Evolutionary conservation across 2,888 invertebrate species (phyloP).

Genomic region (Pecten maximus): DNA sequence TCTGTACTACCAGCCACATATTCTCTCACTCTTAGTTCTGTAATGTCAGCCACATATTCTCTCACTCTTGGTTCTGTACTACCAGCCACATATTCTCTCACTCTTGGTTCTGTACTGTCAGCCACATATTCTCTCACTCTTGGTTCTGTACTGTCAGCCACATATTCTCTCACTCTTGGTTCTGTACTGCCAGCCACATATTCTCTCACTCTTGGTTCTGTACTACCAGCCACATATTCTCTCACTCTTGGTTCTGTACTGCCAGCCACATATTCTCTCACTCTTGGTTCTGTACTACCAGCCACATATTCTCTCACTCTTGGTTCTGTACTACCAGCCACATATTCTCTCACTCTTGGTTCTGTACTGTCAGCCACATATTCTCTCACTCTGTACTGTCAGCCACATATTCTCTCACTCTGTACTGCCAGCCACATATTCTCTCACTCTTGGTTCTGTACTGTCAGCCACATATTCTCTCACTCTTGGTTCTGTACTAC

Average conservation of each 20-base stretch:
- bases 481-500: background rate
- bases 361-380: background rate
- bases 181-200: background rate
- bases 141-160: background rate
- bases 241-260: background rate
- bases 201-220: background rate
- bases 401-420: background rate
- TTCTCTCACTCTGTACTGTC: background rate
- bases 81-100: background rate
- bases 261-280: background rate
- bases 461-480: background rate
- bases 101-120: background rate
- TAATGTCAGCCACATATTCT: background rate
- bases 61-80: background rate
- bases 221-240: background rate
- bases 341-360: background rate
- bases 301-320: background rate
- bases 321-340: background rate
- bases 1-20: background rate
- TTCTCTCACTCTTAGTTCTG: background rate
- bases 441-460: background rate
- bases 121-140: background rate
- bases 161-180: background rate
- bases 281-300: background rate
- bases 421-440: background rate